Conservation (phyloP, 2,888 invertebrate genomes). For the Chironomus tentans region DNA sequence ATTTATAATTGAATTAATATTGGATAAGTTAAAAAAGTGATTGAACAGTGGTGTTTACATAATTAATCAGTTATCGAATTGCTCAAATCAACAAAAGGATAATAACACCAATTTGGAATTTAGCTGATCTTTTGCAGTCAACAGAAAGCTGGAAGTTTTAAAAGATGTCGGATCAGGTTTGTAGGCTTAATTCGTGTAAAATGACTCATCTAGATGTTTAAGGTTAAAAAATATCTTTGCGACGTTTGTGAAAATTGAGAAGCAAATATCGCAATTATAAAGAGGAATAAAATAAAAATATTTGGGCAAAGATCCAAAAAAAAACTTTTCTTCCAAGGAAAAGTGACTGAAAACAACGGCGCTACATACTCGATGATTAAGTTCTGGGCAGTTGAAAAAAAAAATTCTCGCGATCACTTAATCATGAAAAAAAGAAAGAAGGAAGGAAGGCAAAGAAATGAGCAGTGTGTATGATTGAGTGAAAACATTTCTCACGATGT, state of each 20-base stretch:
- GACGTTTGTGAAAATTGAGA: background rate
- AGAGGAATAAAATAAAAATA: background rate
- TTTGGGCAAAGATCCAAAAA: background rate
- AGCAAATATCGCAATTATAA: background rate
- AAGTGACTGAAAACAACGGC: background rate
- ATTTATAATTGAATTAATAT: background rate
- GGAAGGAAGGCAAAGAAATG: background rate
- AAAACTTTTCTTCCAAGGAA: background rate
- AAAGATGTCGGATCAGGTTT: conserved; percentile 1
- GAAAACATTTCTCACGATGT: background rate
- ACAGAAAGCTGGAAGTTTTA: background rate
- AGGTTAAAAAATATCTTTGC: background rate
- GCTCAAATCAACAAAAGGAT: background rate
- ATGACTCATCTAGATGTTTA: background rate
- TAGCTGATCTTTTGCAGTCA: background rate
- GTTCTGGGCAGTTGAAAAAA: background rate
- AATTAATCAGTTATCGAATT: background rate
- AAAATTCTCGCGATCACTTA: background rate
- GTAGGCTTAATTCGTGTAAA: background rate
- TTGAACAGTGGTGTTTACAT: background rate
- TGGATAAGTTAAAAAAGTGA: background rate
- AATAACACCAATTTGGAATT: background rate
- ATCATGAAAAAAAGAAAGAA: background rate
- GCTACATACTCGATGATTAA: background rate
- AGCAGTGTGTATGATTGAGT: background rate